Conservation (phyloP, 2,797 vertebrate genomes). For the Emys orbicularis region DNA sequence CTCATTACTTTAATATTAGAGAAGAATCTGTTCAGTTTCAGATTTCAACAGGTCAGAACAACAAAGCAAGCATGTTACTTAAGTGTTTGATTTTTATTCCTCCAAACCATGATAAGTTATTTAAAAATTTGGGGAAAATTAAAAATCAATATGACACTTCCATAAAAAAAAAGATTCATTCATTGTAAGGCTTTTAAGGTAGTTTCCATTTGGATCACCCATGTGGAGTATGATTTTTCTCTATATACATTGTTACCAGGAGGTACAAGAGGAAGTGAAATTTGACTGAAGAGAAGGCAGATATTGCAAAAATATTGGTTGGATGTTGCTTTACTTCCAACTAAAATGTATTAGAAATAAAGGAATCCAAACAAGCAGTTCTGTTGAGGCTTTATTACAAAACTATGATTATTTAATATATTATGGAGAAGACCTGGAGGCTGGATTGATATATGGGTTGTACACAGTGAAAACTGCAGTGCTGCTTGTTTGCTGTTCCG, state of each 20-base stretch:
- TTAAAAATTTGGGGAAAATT: neutral
- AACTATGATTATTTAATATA: neutral
- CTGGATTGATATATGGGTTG: neutral
- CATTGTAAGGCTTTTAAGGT: neutral
- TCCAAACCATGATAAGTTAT: neutral
- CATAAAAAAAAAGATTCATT: neutral
- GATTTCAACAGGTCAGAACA: neutral
- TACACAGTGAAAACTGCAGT: neutral
- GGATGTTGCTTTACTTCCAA: neutral
- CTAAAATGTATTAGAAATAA: neutral
- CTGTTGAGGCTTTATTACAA: neutral
- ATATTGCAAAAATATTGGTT: neutral
- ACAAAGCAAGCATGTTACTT: neutral
- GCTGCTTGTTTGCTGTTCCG: rapidly evolving
- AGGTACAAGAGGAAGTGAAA: neutral
- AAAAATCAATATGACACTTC: neutral
- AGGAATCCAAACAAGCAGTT: neutral
- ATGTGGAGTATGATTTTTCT: neutral
- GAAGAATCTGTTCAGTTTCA: neutral
- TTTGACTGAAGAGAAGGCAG: neutral
- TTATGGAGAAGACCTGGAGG: rapidly evolving
- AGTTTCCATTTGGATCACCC: neutral
- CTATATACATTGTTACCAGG: neutral
- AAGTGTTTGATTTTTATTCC: neutral
- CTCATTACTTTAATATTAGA: neutral